Conservation (phyloP, 2,797 vertebrate genomes). For the Rhinichthys osculus region DNA sequence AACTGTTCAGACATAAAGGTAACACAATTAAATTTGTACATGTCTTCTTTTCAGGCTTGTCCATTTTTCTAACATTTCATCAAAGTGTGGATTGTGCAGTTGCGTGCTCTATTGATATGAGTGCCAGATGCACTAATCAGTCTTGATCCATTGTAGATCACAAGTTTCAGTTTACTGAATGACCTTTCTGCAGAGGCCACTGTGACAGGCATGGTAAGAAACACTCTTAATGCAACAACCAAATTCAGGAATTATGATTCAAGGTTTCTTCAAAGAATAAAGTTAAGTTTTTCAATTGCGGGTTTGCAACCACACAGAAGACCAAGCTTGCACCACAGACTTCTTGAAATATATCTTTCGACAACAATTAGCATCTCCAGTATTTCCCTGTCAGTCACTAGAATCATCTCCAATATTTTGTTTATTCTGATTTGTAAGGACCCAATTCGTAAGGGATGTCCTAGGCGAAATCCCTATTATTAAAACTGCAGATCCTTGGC, state of each 20-base stretch:
- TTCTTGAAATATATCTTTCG: no score
- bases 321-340: no score
- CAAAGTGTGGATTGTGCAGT: background rate
- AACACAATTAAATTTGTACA: constrained; percentile 3
- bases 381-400: no score
- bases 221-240: constrained; percentile 28
- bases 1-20: background rate
- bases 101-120: background rate
- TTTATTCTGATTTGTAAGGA: no score
- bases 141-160: background rate
- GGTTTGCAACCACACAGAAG: no score
- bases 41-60: background rate
- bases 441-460: no score
- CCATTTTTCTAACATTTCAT: constrained; percentile 15
- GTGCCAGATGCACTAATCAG: constrained; percentile 1
- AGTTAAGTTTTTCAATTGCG: no score
- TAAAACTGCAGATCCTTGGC: no score
- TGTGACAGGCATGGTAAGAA: constrained; percentile 20
- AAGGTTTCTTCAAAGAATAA: constrained; percentile 11
- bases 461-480: no score
- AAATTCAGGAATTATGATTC: constrained; percentile 23
- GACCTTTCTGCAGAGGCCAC: background rate
- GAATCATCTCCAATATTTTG: no score
- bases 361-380: no score
- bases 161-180: constrained; percentile 21